Conservation (phyloP, 2,113 vertebrate genomes). For the Carlito syrichta region DNA sequence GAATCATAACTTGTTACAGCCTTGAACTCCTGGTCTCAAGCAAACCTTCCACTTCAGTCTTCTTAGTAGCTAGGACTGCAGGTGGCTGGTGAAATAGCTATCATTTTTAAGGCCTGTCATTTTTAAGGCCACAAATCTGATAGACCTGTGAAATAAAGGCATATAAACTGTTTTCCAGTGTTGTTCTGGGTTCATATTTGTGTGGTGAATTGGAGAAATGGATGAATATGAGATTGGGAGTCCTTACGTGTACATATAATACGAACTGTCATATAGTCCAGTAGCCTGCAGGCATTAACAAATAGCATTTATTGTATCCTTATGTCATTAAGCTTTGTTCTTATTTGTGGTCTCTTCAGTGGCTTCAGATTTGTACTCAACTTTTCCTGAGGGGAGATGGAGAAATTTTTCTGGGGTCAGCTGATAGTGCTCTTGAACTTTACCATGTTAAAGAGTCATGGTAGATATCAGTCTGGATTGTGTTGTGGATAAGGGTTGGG, state of each 20-base stretch:
- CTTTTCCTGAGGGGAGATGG: neutral
- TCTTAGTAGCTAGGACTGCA: no score
- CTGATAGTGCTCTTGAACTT: neutral
- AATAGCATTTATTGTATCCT: neutral
- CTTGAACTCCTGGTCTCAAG: no score
- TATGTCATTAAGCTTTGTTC: neutral
- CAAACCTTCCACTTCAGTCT: no score
- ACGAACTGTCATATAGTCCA: neutral
- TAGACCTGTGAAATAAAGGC: neutral
- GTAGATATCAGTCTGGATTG: neutral
- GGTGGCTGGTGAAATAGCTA: neutral
- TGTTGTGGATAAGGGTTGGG: neutral
- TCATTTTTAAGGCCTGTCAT: neutral
- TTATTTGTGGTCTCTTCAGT: neutral
- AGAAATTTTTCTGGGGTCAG: neutral
- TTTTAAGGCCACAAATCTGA: neutral
- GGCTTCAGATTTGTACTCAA: neutral
- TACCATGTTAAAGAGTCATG: neutral
- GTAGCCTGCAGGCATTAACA: neutral
- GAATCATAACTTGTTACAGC: no score
- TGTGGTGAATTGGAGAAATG: neutral
- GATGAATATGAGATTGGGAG: neutral
- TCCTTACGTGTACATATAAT: neutral
- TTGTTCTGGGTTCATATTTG: neutral
- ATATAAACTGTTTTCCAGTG: neutral